Evolutionary conservation across 2,888 invertebrate species (phyloP).

Genomic region (Leuctra nigra): DNA sequence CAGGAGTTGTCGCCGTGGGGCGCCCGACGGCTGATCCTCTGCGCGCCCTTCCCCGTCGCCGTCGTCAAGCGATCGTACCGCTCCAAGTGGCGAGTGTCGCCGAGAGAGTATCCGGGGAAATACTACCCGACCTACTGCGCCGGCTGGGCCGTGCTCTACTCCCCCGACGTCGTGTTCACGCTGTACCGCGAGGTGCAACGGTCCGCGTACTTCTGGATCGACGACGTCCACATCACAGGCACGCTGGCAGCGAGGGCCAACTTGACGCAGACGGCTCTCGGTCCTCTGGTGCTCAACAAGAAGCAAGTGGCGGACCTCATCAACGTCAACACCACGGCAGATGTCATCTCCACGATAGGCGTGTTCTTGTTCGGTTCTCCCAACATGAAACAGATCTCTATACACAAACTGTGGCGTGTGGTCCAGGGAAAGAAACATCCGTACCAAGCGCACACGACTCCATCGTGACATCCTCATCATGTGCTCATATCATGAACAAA

Average conservation of each 20-base stretch:
- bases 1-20: conserved; percentile 54
- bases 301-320: conserved; percentile 33
- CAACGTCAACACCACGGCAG: neutral
- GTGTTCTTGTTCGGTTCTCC: conserved; percentile 51
- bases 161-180: conserved; percentile 52
- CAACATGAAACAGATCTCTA: conserved; percentile 43
- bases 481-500: too few relatives aligned
- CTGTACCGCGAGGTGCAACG: conserved; percentile 53
- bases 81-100: conserved; percentile 65
- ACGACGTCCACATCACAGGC: conserved; percentile 75
- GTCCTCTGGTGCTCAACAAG: conserved; percentile 40
- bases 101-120: conserved; percentile 53
- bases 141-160: conserved; percentile 63
- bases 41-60: conserved; percentile 47
- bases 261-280: conserved; percentile 48
- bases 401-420: conserved; percentile 46
- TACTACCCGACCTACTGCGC: conserved; percentile 71
- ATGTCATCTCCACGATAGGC: conserved; percentile 33
- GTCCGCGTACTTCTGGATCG: conserved; percentile 72
- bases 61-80: conserved; percentile 53
- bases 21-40: conserved; percentile 51
- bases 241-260: conserved; percentile 50
- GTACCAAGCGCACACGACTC: neutral
- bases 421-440: conserved; percentile 30
- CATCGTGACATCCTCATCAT: neutral